Evolutionary conservation across 1,140 invertebrate species (phyloP), one percentile per base, ranked within the genome.

Genomic region (Triops cancriformis): DNA sequence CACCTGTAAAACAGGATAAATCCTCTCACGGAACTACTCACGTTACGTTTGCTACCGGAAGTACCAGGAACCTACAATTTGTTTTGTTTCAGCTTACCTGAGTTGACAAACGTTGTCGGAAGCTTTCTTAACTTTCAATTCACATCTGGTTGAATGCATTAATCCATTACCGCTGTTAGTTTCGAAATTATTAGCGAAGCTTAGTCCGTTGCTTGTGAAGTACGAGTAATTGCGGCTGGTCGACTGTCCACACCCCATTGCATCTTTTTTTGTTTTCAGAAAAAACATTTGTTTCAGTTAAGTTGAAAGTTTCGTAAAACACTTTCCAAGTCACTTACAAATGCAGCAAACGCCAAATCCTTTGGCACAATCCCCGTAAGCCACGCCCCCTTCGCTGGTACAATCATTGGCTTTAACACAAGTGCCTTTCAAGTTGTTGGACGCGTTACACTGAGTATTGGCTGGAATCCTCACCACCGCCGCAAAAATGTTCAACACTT

Each of bases 211-310:
- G 51, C 94, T 94, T 6, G 94, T 92, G 81, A 95, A 95, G 82
- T 93, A 93, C 0, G 93, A 94, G 7, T 90, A 90, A 83, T 95
- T 95, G 82, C 93, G 90, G 26, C 87, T 86, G 0, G 91, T 91
- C 2, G 88, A 88, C 41, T 89, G 90, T 0, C 92, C 92, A 80
- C 93, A 95, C 18, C 51, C 51, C 51, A 64, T n/a, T 0, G 90
- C 89, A 26, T 88, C 88, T 79, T 91, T 88, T 83, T 93, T 92
- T 94, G 82, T 2, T n/a, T n/a, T n/a, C n/a, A 82, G 81, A 77
- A 80, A 77, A 64, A n/a, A 43, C 26, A 77, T 9, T 23, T 28
- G 14, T 73, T 27, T 77, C 72, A 28, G 10, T 43, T 77, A 3
- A 12, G 0, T 42, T 77, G 31, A 77, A 43, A 37, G 31, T 26